Conservation (phyloP, 2,113 vertebrate species). For the Mus pahari region DNA sequence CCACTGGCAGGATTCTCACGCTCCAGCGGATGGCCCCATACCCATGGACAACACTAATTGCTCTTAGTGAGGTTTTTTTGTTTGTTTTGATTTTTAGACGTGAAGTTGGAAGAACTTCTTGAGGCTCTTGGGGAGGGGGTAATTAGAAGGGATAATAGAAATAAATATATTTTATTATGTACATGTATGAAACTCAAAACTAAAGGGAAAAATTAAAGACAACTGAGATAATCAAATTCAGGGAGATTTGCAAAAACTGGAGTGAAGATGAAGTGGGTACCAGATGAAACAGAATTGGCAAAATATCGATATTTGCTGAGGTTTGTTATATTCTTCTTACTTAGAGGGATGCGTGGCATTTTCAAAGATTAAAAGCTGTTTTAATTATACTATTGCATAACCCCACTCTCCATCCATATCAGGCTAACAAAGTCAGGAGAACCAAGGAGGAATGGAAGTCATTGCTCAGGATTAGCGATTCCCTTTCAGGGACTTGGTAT, state of each 20-base stretch:
- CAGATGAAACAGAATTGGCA: neutral
- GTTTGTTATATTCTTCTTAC: neutral
- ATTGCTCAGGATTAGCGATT: neutral
- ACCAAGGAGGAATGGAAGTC: neutral
- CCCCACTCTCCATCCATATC: neutral
- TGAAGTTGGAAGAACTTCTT: neutral
- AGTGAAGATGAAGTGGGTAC: neutral
- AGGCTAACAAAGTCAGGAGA: neutral
- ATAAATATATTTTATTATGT: neutral
- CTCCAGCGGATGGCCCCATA: neutral
- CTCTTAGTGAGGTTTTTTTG: neutral
- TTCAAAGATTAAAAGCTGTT: neutral
- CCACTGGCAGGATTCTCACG: neutral
- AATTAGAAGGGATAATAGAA: neutral
- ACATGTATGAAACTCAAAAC: neutral
- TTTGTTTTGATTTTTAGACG: neutral
- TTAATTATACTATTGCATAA: neutral
- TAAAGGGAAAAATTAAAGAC: neutral
- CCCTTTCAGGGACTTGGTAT: neutral
- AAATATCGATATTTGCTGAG: neutral
- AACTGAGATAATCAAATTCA: neutral
- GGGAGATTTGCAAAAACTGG: slow-evolving; percentile 25
- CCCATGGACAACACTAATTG: neutral
- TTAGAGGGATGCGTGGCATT: neutral
- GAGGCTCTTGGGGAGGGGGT: neutral